Percentiles rank a stretch among this genome's conserved stretches.
phyloP scores from a whole-genome alignment of 2,797 vertebrate species.

The Xiphorhynchus erythropygius region DNA sequence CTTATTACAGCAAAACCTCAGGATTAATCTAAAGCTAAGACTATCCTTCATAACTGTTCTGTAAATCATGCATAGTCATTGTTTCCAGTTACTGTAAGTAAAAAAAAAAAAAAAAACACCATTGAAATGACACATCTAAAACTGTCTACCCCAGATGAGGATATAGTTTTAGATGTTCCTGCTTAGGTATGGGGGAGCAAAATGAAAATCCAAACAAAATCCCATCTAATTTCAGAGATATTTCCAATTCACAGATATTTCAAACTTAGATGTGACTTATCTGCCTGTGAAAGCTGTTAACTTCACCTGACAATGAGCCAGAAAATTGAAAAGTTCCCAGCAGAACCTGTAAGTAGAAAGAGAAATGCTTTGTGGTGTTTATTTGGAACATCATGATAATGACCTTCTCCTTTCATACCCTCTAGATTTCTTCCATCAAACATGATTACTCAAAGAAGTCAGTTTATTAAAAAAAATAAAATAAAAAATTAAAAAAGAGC shows the following conservation, averaged over 20 bases:
- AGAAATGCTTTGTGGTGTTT: not conserved
- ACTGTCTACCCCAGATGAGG: not conserved
- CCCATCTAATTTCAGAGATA: not conserved
- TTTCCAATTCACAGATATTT: not conserved
- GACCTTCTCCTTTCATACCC: not conserved
- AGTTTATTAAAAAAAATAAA: not conserved
- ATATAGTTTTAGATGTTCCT: not conserved
- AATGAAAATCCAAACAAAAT: not conserved
- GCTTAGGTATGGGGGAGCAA: not conserved
- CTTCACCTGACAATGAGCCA: slow-evolving; percentile 27
- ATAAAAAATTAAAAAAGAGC: too few relatives aligned
- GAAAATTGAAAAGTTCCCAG: slow-evolving; percentile 31
- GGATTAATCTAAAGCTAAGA: not conserved
- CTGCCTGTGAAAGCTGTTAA: slow-evolving; percentile 7
- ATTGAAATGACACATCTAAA: not conserved
- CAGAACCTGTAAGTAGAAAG: slow-evolving; percentile 10
- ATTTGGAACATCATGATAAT: not conserved
- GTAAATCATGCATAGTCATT: not conserved
- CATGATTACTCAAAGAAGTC: not conserved
- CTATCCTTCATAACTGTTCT: not conserved
- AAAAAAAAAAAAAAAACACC: too few relatives aligned
- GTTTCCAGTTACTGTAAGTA: not conserved
- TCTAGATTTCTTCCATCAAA: slow-evolving; percentile 20
- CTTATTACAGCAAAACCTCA: not conserved
- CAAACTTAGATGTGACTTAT: not conserved